phyloP scores from a whole-genome alignment of 2,113 vertebrate genomes.

The Pelecanoides urinatrix region DNA sequence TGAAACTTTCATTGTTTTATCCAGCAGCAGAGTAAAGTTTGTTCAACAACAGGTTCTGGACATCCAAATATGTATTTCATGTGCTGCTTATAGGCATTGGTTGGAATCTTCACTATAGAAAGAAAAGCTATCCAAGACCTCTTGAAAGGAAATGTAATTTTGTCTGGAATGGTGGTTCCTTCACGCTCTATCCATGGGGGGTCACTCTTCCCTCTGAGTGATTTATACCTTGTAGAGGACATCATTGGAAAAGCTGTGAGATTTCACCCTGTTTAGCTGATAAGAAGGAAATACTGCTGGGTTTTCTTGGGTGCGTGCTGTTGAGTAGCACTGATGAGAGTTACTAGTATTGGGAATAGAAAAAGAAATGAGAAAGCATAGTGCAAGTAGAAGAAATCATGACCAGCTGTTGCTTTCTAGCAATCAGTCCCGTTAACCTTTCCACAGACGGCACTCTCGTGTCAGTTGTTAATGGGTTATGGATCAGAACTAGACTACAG shows the following conservation, averaged over 20 bases:
- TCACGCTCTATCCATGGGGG: constrained; percentile 10
- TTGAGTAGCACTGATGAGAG: background rate
- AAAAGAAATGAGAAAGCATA: background rate
- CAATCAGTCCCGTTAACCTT: background rate
- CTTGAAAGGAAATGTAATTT: background rate
- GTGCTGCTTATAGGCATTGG: background rate
- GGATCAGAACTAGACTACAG: background rate
- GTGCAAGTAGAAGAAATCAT: background rate
- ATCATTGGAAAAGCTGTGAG: constrained; percentile 15
- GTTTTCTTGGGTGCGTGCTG: constrained; percentile 35
- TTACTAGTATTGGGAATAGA: background rate
- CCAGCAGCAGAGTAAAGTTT: background rate
- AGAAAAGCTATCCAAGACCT: background rate
- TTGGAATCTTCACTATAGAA: background rate
- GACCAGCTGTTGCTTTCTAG: background rate
- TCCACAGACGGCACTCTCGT: background rate
- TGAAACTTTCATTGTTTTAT: background rate
- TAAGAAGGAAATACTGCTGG: background rate
- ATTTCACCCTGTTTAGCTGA: constrained; percentile 8
- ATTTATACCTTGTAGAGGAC: background rate
- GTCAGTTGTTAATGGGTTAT: background rate
- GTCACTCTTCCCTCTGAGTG: constrained; percentile 34
- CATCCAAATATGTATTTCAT: background rate
- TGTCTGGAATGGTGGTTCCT: background rate
- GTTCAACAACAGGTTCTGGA: background rate